These are phyloP conservation scores for Cordylochernes scorpioides DNA, from an alignment of 2,888 invertebrate species.

Conservation along the genomic window DNA sequence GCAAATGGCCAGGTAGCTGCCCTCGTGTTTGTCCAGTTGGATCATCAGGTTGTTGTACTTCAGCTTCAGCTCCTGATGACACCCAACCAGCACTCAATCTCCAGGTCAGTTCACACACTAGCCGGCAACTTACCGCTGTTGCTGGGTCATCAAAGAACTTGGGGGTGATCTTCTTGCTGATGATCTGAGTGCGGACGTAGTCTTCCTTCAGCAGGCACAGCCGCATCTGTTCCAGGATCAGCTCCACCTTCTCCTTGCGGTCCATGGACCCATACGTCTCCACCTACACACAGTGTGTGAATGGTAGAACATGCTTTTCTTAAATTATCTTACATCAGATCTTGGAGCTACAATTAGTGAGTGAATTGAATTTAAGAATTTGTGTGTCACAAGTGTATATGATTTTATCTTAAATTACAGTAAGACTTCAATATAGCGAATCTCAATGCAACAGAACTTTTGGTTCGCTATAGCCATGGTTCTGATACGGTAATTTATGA, in stretches of 20 bases:
- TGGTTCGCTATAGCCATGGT: too few species aligned
- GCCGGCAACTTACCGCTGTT: slow-evolving; percentile 32
- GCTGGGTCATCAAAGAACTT: slow-evolving; percentile 76
- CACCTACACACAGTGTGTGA: too few species aligned
- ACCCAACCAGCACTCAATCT: not conserved
- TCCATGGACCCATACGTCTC: slow-evolving; percentile 99
- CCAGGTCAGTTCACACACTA: not conserved
- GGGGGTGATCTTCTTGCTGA: slow-evolving; percentile 88
- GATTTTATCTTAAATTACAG: too few species aligned
- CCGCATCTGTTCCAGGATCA: slow-evolving; percentile 94
- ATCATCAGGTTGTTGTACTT: slow-evolving; percentile 65
- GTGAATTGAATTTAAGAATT: too few species aligned
- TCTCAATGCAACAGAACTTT: too few species aligned
- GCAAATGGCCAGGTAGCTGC: slow-evolving; percentile 70
- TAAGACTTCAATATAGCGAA: too few species aligned
- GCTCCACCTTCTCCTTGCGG: slow-evolving; percentile 74
- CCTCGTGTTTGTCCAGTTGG: slow-evolving; percentile 75
- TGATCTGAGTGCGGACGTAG: slow-evolving; percentile 87
- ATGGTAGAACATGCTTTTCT: too few species aligned
- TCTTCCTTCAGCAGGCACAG: slow-evolving; percentile 82
- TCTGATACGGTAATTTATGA: too few species aligned
- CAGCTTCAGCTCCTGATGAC: slow-evolving; percentile 32
- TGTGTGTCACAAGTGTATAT: too few species aligned
- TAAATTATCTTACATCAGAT: too few species aligned
- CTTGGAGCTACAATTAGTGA: too few species aligned